Evolutionary conservation across 2,113 vertebrate species (phyloP).

Genomic region (Alethe diademata): DNA sequence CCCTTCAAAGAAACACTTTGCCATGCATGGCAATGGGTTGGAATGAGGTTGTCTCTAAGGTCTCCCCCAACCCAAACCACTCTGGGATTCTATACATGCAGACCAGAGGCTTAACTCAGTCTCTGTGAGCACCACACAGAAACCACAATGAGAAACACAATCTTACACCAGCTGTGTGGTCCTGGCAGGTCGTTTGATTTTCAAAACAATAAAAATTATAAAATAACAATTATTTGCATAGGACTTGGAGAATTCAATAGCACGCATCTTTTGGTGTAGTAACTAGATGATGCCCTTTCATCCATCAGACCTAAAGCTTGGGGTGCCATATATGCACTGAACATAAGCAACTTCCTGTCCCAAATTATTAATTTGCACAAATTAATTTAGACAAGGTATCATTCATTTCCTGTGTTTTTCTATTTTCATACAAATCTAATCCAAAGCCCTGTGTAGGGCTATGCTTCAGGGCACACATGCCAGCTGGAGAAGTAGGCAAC

Average conservation of each 20-base stretch:
- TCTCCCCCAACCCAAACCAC: background rate
- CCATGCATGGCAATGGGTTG: background rate
- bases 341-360: background rate
- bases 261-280: background rate
- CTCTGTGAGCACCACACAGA: background rate
- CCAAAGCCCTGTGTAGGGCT: background rate
- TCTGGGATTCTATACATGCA: background rate
- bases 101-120: background rate
- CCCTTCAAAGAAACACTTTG: background rate
- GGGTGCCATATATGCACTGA: background rate
- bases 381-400: background rate
- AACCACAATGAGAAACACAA: background rate
- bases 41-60: background rate
- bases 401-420: background rate
- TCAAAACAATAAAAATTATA: background rate
- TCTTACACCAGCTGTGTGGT: accelerated
- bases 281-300: background rate
- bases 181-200: background rate
- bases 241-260: background rate
- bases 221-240: background rate
- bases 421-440: background rate
- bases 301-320: background rate
- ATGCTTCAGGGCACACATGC: background rate
- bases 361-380: accelerated
- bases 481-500: background rate